A percentile compares a stretch with the other conserved stretches of the same genome.
Conservation (phyloP, 2,797 vertebrate species). For the Brachymystax lenok region DNA sequence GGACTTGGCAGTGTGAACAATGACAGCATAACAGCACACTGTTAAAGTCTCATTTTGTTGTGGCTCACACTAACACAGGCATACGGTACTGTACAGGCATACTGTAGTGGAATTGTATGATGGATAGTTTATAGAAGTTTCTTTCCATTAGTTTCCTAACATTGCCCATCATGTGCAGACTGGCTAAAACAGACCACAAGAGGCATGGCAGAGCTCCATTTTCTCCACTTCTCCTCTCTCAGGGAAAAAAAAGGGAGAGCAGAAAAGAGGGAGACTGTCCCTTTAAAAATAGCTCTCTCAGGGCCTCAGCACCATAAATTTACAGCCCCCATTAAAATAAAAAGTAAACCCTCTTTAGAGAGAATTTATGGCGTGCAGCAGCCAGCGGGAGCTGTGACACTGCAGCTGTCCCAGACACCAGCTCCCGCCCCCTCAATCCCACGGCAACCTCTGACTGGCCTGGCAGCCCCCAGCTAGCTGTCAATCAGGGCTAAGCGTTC, state of each 20-base stretch:
- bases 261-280: constrained; percentile 34
- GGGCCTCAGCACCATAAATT: constrained; percentile 64
- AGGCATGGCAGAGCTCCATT: constrained; percentile 42
- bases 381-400: constrained; percentile 58
- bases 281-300: constrained; percentile 64
- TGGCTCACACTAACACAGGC: background rate
- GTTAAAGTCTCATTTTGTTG: no score
- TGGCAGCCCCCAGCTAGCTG: constrained; percentile 37
- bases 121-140: constrained; percentile 16
- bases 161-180: constrained; percentile 42
- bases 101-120: background rate
- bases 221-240: constrained; percentile 14
- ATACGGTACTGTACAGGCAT: background rate
- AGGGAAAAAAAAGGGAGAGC: constrained; percentile 28
- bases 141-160: constrained; percentile 52
- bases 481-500: constrained; percentile 62
- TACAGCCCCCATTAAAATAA: constrained; percentile 77
- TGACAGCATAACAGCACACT: background rate
- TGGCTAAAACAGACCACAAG: constrained; percentile 51
- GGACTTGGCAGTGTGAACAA: background rate
- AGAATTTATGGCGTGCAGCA: constrained; percentile 75
- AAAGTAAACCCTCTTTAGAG: constrained; percentile 78
- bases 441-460: constrained; percentile 57
- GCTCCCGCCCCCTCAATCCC: constrained; percentile 49
- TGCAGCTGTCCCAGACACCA: constrained; percentile 68